Base-by-base conservation (phyloP, 2,113 vertebrate genomes). In the Macquaria australasica region DNA sequence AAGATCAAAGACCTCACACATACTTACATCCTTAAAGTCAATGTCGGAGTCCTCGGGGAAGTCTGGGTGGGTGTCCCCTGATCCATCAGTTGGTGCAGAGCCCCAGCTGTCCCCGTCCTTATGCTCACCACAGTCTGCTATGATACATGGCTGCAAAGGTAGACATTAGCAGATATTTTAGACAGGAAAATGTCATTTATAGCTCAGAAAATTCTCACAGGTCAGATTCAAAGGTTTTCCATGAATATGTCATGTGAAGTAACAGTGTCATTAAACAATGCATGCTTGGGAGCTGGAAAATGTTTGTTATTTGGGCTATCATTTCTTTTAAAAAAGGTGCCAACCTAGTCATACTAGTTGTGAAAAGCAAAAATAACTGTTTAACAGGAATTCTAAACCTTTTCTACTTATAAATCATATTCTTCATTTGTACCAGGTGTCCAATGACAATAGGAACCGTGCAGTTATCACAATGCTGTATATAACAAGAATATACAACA, bases 21-120 rank as follows among this genome's bases (percentile, higher is more conserved):
- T 80, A 95, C 97, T 93, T 92, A 97, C 98, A 72, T 99, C 97
- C 93, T 96, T 97, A 79, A 99, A 96, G 91, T 98, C 96, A 28
- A 97, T 48, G 59, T 99, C 97, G 0, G 97, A 96, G 88, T 99
- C 98, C 87, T 99, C 98, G 0, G 98, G 98, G 92, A 98, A 99
- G 81, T 99, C 97, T 64, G 98, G 96, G 73, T 98, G 90, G 85
- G 82, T 73, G 82, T 99, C 98, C 23, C 98, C 98, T 72, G 97
- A 95, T 39, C 96, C 97, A 64, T 99, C 98, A 10, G 79, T 90
- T 0, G 95, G 93, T 39, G 92, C 86, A 11, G 93, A 74, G 39
- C 96, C 96, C 96, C 96, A 98, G 0, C 97, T 94, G 86, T 99
- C 97, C 28, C 96, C 97, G 67, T 97, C 96, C 88, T 97, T 97